Evolutionary conservation across 1,140 invertebrate species (phyloP).

Genomic region (Chionoecetes opilio): DNA sequence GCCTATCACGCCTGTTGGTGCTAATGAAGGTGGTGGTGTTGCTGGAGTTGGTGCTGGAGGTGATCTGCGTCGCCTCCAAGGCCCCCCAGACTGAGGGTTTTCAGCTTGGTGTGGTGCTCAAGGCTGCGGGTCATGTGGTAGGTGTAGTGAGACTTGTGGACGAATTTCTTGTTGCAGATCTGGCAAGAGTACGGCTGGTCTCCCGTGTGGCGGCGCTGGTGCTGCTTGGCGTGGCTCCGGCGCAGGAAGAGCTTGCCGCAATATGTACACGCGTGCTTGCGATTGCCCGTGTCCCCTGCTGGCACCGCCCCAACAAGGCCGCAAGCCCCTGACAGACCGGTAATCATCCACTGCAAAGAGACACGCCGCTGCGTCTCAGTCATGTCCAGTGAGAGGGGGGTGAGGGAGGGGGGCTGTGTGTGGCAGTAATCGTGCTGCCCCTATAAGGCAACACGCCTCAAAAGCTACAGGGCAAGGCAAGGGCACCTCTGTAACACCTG

Average conservation of each 20-base stretch:
- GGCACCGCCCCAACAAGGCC: slow-evolving; percentile 39
- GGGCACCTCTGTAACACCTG: background rate
- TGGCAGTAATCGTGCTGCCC: slow-evolving; percentile 13
- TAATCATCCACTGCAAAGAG: slow-evolving; percentile 70
- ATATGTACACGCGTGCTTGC: slow-evolving; percentile 65
- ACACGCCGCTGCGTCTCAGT: slow-evolving; percentile 65
- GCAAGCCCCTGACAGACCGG: slow-evolving; percentile 30
- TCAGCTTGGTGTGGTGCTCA: slow-evolving; percentile 61
- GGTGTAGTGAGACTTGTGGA: slow-evolving; percentile 70
- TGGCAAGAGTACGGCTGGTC: slow-evolving; percentile 66
- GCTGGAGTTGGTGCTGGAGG: background rate
- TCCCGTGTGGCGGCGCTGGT: slow-evolving; percentile 65
- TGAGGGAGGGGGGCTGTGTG: background rate
- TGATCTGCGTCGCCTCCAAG: background rate
- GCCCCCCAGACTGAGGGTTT: slow-evolving; percentile 10
- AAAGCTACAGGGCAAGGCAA: slow-evolving; percentile 15
- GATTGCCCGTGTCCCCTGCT: slow-evolving; percentile 23
- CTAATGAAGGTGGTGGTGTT: background rate
- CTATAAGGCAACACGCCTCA: background rate
- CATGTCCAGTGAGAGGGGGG: background rate
- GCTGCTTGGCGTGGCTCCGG: slow-evolving; percentile 60
- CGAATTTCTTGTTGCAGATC: slow-evolving; percentile 73
- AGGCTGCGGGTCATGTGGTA: slow-evolving; percentile 71
- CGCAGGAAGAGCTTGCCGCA: slow-evolving; percentile 72
- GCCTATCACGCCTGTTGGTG: too few relatives aligned